phyloP scores from a whole-genome alignment of 2,888 invertebrate species.

The Deilephila elpenor region DNA sequence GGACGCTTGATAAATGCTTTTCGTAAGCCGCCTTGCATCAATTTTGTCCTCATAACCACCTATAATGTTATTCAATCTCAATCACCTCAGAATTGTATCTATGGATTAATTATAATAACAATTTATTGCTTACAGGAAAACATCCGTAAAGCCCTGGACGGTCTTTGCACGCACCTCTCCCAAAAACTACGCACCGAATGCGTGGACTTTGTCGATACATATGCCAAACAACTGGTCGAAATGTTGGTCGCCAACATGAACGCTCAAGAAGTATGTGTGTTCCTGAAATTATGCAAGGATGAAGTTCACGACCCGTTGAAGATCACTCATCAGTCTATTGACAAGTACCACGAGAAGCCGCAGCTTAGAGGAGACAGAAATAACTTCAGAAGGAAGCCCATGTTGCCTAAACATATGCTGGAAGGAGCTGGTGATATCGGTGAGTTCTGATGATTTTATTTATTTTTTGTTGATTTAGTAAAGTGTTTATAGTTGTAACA shows the following conservation, averaged over 20 bases:
- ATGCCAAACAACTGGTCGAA: slow-evolving; percentile 90
- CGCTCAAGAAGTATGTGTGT: slow-evolving; percentile 89
- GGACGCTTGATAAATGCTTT: too few relatives aligned
- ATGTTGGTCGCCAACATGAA: slow-evolving; percentile 90
- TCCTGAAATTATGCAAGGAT: slow-evolving; percentile 89
- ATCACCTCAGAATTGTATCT: too few relatives aligned
- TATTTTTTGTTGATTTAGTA: background rate
- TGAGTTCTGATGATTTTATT: slow-evolving; percentile 53
- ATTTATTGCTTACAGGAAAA: slow-evolving; percentile 79
- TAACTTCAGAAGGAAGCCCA: slow-evolving; percentile 60
- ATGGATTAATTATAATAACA: background rate
- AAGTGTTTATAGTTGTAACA: background rate
- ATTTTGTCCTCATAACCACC: too few relatives aligned
- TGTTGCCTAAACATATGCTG: slow-evolving; percentile 66
- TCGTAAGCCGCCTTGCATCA: too few relatives aligned
- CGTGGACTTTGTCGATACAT: slow-evolving; percentile 89
- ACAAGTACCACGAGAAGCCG: slow-evolving; percentile 72
- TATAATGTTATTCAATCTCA: too few relatives aligned
- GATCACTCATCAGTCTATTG: slow-evolving; percentile 55
- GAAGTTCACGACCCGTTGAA: slow-evolving; percentile 63
- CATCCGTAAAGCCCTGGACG: slow-evolving; percentile 88
- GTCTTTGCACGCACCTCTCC: slow-evolving; percentile 89
- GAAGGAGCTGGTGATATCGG: slow-evolving; percentile 62
- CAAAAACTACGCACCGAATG: slow-evolving; percentile 87
- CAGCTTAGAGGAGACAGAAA: slow-evolving; percentile 69